A percentile compares a stretch with the other conserved stretches of the same genome.
phyloP scores from a whole-genome alignment of 23 tunicate genomes.

The Oikopleura albicans region DNA sequence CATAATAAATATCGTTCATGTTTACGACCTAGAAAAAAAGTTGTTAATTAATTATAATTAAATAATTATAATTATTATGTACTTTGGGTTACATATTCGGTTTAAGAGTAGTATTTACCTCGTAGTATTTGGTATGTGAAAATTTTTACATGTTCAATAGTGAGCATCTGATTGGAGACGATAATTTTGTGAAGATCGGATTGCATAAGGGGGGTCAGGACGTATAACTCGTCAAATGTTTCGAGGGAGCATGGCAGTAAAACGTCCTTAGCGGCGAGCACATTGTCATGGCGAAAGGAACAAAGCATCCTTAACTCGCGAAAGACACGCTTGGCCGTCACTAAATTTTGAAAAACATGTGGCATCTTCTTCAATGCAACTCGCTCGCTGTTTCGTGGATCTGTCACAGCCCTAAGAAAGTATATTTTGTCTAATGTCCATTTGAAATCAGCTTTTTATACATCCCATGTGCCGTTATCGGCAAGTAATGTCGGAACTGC shows the following conservation, averaged over 20 bases:
- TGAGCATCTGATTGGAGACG: constrained; percentile 45
- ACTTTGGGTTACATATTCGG: too few species aligned
- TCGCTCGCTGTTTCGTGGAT: constrained; percentile 61
- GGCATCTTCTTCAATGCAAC: constrained; percentile 93
- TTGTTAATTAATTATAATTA: too few species aligned
- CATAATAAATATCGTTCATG: too few species aligned
- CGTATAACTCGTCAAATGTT: constrained; percentile 69
- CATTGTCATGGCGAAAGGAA: constrained; percentile 88
- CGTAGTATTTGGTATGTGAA: constrained; percentile 62
- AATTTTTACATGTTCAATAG: constrained; percentile 42
- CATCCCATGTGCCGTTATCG: too few species aligned
- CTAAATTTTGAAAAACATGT: constrained; percentile 49
- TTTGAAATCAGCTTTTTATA: background rate
- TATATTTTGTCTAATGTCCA: background rate
- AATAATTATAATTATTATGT: too few species aligned
- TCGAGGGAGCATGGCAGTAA: constrained; percentile 42
- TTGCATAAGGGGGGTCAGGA: constrained; percentile 71
- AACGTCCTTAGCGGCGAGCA: constrained; percentile 58
- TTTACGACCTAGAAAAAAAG: too few species aligned
- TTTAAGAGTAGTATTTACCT: too few species aligned
- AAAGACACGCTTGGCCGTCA: constrained; percentile 63
- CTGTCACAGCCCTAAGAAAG: constrained; percentile 54
- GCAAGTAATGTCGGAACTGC: too few species aligned
- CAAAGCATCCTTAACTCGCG: constrained; percentile 81
- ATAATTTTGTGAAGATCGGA: constrained; percentile 87